Evolutionary conservation across 2,797 vertebrate species (phyloP), one percentile per base, ranked within the genome.

Genomic region (Oreochromis mossambicus): DNA sequence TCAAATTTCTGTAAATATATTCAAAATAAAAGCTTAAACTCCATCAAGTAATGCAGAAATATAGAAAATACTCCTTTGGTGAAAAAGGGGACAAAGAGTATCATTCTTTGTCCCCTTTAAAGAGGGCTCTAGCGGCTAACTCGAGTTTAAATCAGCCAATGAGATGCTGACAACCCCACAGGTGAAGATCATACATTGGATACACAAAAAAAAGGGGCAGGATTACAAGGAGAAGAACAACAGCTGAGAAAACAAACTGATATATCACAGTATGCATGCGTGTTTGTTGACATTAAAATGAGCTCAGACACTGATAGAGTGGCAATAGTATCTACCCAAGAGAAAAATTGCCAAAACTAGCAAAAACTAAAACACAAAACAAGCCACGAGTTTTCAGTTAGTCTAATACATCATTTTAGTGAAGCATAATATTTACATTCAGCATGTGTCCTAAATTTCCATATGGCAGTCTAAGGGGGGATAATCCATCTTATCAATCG

Each of bases 381-480:
- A 79, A 89, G 66, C 24, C 52, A 2, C 1, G 46, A 70, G 24
- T 15, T 29, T 32, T 83, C 76, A 56, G 54, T 52, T 21, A 34
- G 11, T 79, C 21, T 48, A 78, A 75, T 3, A 12, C 48, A 68
- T 55, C 34, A 86, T 12, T 88, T 93, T 88, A 79, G 51, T 63
- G 70, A 85, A 88, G 83, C 84, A 91, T 88, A 91, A 94, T 94
- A 94, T 95, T 95, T 93, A 93, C 88, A 93, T 93, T 90, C 82
- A 87, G 86, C 79, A 87, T 90, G 84, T 95, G 95, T 95, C 95
- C 95, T 93, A 84, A 84, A 95, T 96, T 92, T 94, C 92, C 93
- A 93, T 93, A 89, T 83, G 90, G 86, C 78, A 78, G 55, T 52
- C 63, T 51, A 55, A 17, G 34, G 55, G 43, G 82, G 82, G 90